A percentile compares a stretch with the other conserved stretches of the same genome.
phyloP scores from a whole-genome alignment of 2,888 invertebrate species.

The Hirudinaria manillensis region DNA sequence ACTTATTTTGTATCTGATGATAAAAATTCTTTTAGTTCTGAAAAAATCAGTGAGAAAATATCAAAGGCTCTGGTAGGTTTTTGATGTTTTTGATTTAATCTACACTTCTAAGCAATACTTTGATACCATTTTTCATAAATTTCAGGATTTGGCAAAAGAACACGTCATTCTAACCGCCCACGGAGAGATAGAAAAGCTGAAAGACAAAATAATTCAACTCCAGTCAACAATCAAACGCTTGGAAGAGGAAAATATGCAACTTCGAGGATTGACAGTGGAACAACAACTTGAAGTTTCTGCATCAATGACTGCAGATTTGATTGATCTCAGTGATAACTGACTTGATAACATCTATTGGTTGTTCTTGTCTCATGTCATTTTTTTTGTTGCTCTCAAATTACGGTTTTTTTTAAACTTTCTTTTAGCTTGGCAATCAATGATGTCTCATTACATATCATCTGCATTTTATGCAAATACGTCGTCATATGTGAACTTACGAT shows the following conservation, averaged over 20 bases:
- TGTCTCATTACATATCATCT: too few species aligned
- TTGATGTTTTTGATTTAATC: not conserved
- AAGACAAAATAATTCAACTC: slow-evolving; percentile 8
- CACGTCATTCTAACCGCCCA: slow-evolving; percentile 17
- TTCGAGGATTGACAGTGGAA: not conserved
- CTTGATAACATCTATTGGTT: too few species aligned
- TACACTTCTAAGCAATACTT: not conserved
- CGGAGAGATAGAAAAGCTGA: not conserved
- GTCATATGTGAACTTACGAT: too few species aligned
- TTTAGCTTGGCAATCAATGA: too few species aligned
- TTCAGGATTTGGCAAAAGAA: slow-evolving; percentile 17
- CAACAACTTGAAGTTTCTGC: too few species aligned
- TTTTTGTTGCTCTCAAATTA: too few species aligned
- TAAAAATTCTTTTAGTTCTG: not conserved
- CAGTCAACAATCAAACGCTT: slow-evolving; percentile 11
- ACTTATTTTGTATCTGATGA: too few species aligned
- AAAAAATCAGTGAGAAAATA: slow-evolving; percentile 18
- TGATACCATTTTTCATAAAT: not conserved
- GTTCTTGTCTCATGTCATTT: too few species aligned
- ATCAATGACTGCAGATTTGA: not conserved
- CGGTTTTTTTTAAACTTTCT: too few species aligned
- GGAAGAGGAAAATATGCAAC: slow-evolving; percentile 16
- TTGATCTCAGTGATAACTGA: slow-evolving; percentile 8
- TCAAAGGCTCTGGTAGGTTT: slow-evolving; percentile 5
- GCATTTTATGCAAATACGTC: too few species aligned